Conservation (phyloP, 1,140 invertebrate genomes). For the Mactra quadrangularis region DNA sequence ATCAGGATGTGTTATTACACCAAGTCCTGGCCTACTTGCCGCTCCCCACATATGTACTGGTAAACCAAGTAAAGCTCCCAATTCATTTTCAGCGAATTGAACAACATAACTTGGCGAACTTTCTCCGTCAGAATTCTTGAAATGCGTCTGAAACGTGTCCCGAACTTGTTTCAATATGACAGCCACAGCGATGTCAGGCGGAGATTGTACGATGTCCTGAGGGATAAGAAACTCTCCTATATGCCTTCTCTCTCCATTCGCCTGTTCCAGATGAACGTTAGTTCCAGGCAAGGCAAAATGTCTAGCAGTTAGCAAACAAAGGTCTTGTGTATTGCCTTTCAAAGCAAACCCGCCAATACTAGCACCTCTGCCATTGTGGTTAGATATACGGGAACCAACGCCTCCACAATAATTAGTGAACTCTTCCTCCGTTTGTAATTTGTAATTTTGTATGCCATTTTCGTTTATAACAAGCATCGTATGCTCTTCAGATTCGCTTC, state of each 20-base stretch:
- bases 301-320: neutral
- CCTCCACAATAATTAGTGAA: neutral
- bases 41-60: slow-evolving; percentile 34
- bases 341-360: slow-evolving; percentile 22
- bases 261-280: neutral
- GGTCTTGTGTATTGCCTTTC: neutral
- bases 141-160: neutral
- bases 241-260: neutral
- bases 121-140: neutral
- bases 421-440: neutral
- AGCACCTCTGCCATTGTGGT: neutral
- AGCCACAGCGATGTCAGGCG: slow-evolving; percentile 17
- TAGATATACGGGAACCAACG: neutral
- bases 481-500: neutral
- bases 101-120: neutral
- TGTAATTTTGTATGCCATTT: neutral
- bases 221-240: neutral
- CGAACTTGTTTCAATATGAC: neutral
- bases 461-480: neutral
- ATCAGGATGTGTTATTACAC: slow-evolving; percentile 6
- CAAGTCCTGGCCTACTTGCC: neutral
- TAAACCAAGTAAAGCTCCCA: neutral
- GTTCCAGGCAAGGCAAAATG: slow-evolving; percentile 8
- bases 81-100: neutral
- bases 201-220: neutral